phyloP scores from a whole-genome alignment of 2,113 vertebrate species.

The Antennarius striatus region DNA sequence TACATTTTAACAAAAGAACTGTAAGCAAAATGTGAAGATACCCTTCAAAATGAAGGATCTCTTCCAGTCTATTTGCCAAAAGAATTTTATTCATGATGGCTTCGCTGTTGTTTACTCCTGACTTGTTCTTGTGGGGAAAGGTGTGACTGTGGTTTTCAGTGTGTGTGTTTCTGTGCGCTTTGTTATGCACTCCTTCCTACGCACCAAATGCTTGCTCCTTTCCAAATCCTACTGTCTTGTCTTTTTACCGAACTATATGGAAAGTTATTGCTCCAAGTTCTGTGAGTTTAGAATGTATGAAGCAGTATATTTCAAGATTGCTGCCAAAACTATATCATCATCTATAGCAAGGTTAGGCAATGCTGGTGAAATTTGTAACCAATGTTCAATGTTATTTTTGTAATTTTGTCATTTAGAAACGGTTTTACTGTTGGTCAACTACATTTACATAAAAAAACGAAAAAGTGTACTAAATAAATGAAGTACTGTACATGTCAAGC shows the following conservation, averaged over 20 bases:
- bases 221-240: conserved; percentile 1
- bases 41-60: background rate
- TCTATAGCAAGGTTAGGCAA: no score
- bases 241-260: background rate
- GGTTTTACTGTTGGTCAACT: no score
- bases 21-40: conserved; percentile 1
- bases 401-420: no score
- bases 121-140: conserved; percentile 1
- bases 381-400: no score
- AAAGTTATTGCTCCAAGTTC: background rate
- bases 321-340: no score
- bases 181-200: conserved; percentile 15
- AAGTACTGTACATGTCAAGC: no score
- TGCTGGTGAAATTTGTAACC: no score
- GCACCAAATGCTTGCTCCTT: conserved; percentile 4
- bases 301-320: no score
- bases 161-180: background rate
- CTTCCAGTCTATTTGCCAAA: background rate
- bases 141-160: conserved; percentile 3
- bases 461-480: no score
- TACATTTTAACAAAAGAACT: conserved; percentile 10
- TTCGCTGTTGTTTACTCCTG: background rate
- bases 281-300: no score
- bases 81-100: background rate
- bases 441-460: no score